A percentile compares a stretch with the other conserved stretches of the same genome.
phyloP scores from a whole-genome alignment of 23 tunicate genomes.

The Trididemnum clinides region DNA sequence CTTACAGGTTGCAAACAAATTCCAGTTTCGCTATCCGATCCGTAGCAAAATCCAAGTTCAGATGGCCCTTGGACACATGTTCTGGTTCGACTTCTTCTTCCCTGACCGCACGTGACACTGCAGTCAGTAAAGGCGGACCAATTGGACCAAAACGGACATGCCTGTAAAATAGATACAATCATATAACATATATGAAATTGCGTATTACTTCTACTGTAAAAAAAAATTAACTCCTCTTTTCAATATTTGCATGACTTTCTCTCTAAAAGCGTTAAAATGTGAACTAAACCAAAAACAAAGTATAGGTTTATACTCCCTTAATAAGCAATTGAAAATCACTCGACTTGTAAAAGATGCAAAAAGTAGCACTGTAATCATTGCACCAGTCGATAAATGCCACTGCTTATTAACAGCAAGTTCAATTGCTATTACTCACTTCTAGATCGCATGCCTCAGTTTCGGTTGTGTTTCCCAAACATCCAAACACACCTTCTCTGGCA shows the following conservation, averaged over 20 bases:
- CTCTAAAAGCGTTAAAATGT: too few species aligned
- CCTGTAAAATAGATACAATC: conserved; percentile 32
- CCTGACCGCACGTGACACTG: conserved; percentile 74
- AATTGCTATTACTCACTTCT: conserved; percentile 59
- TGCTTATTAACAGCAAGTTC: too few species aligned
- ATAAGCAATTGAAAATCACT: too few species aligned
- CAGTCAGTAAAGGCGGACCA: conserved; percentile 60
- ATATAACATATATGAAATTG: too few species aligned
- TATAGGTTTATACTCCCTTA: too few species aligned
- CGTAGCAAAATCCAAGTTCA: conserved; percentile 30
- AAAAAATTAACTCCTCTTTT: too few species aligned
- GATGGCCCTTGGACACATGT: conserved; percentile 40
- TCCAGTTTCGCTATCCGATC: conserved; percentile 7
- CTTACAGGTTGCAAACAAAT: conserved; percentile 33
- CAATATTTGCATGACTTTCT: too few species aligned
- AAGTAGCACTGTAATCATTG: too few species aligned
- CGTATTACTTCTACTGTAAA: too few species aligned
- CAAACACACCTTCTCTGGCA: conserved; percentile 13
- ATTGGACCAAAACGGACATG: conserved; percentile 64
- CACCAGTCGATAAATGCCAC: too few species aligned
- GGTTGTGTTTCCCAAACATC: conserved; percentile 47
- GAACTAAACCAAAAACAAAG: too few species aligned
- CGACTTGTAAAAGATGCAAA: too few species aligned
- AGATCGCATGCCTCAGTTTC: conserved; percentile 59
- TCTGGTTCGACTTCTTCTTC: conserved; percentile 42